phyloP scores from a whole-genome alignment of 2,113 vertebrate genomes.

The Hippotragus niger region DNA sequence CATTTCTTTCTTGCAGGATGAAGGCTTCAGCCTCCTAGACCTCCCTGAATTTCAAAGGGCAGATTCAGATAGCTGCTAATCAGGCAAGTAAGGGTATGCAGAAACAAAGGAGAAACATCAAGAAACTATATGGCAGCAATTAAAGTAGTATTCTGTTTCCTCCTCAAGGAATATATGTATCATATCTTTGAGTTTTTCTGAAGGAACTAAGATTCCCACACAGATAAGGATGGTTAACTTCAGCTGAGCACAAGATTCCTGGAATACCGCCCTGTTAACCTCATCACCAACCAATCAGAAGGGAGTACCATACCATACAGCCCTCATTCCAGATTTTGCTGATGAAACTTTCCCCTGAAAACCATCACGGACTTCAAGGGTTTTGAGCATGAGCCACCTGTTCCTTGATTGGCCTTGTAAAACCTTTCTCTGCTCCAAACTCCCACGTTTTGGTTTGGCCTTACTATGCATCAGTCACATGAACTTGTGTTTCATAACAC shows the following conservation, averaged over 20 bases:
- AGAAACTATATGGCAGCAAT: background rate
- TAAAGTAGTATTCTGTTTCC: background rate
- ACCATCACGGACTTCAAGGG: background rate
- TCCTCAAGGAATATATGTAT: background rate
- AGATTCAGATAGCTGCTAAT: background rate
- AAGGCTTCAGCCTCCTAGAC: background rate
- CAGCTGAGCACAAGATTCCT: background rate
- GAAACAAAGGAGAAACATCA: background rate
- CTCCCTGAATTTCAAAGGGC: background rate
- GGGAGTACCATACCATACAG: background rate
- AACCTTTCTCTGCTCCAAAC: background rate
- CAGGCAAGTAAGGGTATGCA: background rate
- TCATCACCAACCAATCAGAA: background rate
- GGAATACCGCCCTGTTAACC: background rate
- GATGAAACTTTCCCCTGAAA: background rate
- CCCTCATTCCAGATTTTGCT: background rate
- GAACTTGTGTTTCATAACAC: background rate
- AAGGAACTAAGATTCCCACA: background rate
- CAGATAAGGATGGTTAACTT: background rate
- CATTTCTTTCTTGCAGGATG: background rate
- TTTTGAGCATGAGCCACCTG: background rate
- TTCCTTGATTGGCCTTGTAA: background rate
- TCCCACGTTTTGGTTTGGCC: background rate
- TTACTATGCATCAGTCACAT: background rate
- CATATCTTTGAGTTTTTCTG: background rate